A percentile compares a stretch with the other conserved stretches of the same genome.
Evolutionary conservation across 2,888 invertebrate species (phyloP).

Genomic region (Eretmocerus hayati): DNA sequence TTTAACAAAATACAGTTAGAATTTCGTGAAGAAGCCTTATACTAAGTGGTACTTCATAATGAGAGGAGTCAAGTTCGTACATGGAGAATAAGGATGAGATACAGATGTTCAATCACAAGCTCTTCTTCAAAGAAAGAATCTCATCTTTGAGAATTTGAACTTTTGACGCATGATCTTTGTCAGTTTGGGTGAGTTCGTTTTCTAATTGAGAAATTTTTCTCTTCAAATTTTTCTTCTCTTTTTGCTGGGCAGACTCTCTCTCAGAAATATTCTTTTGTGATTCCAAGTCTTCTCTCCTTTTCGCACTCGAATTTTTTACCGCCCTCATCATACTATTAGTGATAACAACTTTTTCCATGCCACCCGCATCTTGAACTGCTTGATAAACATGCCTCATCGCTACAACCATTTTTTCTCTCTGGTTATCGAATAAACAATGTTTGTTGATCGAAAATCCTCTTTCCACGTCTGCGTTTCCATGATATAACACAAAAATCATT

Average conservation of each 20-base stretch:
- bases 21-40: too few relatives aligned
- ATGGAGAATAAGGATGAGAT: too few relatives aligned
- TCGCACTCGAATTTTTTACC: neutral
- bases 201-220: too few relatives aligned
- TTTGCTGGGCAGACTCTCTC: neutral
- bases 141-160: too few relatives aligned
- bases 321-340: neutral
- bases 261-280: neutral
- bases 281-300: neutral
- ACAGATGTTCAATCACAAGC: too few relatives aligned
- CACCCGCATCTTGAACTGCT: neutral
- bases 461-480: neutral
- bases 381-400: neutral
- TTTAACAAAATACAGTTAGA: too few relatives aligned
- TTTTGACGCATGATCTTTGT: too few relatives aligned
- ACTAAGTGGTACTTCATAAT: too few relatives aligned
- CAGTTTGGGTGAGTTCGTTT: too few relatives aligned
- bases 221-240: neutral
- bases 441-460: constrained; percentile 1
- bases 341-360: neutral
- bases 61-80: too few relatives aligned
- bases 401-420: neutral
- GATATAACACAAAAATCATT: constrained; percentile 1
- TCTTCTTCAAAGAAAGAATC: too few relatives aligned
- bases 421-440: neutral